Base-by-base conservation (phyloP, 2,888 invertebrate genomes). In the Spatulosminthurus flaviceps region DNA sequence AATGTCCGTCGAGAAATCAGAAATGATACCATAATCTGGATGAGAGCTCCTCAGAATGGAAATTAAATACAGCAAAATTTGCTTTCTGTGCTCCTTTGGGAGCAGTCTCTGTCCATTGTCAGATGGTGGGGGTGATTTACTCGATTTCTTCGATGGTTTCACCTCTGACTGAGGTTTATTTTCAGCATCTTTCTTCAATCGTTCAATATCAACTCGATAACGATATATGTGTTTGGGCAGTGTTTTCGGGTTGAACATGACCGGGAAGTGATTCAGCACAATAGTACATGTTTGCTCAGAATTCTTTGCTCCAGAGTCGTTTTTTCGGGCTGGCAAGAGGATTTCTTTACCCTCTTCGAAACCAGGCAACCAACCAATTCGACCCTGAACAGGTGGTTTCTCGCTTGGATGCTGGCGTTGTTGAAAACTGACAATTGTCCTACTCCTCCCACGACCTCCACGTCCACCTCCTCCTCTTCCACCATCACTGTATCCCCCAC, bases 1-100 rank as follows among this genome's bases (percentile, higher is more conserved):
- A 21, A 80, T n/a, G 19, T 60, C 71, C 21, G 73, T 61, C 7
- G 81, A 79, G 21, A 70, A 79, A 29, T 81, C 79, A 0, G 76
- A 43, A 9, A 81, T 79, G 5, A 79, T 73, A 24, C 81, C 81
- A 41, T 64, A 73, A 24, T 51, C n/a, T 1, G 72, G 72, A 28
- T 29, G 71, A 9, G 1, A 16, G 21, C 34, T 41, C 24, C 71
- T 71, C 19, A 72, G 16, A 4, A 0, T 0, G 11, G 64, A 26
- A 5, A 72, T 72, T 11, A 72, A 5, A 22, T 72, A 66, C 11
- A 21, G 16, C 64, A 78, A 42, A 21, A 78, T 73, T 24, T 34
- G 9, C 34, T 78, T 78, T 41, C 72, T 19, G 22, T 72, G 29
- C 5, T 61, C 66, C 11, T 41, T 61, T 0, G 78, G 78, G 16